Evolutionary conservation across 2,113 vertebrate genomes (phyloP).

Genomic region (Pseudopipra pipra): DNA sequence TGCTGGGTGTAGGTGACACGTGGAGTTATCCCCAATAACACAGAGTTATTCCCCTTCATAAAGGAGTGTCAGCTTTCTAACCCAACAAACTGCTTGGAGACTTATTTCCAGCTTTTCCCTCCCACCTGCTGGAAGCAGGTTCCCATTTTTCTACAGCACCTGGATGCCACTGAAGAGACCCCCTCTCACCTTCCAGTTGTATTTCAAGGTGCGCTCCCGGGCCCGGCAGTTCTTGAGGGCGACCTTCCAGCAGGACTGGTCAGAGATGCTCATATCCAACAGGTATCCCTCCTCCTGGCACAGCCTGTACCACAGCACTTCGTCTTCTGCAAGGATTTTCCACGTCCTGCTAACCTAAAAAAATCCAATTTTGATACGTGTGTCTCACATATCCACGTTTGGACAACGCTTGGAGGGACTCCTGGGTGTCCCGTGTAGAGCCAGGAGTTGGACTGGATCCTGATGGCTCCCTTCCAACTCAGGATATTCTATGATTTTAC

Average conservation of each 20-base stretch:
- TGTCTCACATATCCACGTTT: background rate
- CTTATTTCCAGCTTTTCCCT: background rate
- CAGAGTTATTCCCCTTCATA: background rate
- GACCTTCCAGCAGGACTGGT: constrained; percentile 90
- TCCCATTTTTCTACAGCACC: background rate
- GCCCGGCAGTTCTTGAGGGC: constrained; percentile 83
- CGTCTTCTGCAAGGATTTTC: constrained; percentile 90
- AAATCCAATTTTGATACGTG: background rate
- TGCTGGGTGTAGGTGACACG: background rate
- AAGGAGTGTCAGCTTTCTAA: background rate
- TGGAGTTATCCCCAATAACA: background rate
- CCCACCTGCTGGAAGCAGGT: background rate
- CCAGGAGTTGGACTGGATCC: background rate
- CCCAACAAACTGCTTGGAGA: background rate
- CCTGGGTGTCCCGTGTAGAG: background rate
- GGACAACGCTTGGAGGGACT: background rate
- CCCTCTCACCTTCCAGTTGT: constrained; percentile 92
- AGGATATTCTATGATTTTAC: background rate
- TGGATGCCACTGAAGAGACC: background rate
- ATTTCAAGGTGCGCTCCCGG: constrained; percentile 79
- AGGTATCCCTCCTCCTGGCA: constrained; percentile 87
- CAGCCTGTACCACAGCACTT: constrained; percentile 88
- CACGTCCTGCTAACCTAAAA: constrained; percentile 91
- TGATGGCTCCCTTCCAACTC: background rate
- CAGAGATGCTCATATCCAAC: constrained; percentile 76